These are phyloP conservation scores for Metallyticus violacea DNA, from an alignment of 2,888 invertebrate genomes.

Conservation along the genomic window DNA sequence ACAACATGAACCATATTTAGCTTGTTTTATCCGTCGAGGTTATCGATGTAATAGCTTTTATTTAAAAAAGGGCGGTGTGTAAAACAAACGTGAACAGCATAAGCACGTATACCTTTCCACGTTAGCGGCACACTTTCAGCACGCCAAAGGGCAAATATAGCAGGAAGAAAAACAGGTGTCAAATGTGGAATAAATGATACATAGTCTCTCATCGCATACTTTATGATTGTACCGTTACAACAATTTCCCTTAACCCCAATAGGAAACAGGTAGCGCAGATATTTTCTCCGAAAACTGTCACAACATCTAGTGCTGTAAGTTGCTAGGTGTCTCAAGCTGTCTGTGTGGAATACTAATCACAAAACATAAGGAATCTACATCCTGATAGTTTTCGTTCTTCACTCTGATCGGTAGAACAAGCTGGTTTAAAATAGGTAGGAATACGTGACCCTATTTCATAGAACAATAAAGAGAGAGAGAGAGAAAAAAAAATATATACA, in stretches of 20 bases:
- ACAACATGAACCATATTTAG: too few relatives aligned
- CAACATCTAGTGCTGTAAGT: background rate
- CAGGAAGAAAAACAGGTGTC: background rate
- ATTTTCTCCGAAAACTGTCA: background rate
- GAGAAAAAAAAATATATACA: too few relatives aligned
- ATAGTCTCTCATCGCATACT: background rate
- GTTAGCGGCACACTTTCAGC: background rate
- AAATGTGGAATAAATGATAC: background rate
- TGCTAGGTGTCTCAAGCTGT: background rate
- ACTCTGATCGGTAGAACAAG: too few relatives aligned
- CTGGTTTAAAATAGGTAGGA: too few relatives aligned
- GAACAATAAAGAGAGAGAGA: too few relatives aligned
- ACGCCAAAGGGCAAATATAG: background rate
- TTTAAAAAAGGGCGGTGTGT: too few relatives aligned
- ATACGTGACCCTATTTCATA: too few relatives aligned
- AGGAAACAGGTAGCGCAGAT: background rate
- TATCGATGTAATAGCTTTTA: too few relatives aligned
- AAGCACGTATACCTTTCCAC: background rate
- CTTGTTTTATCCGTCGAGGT: too few relatives aligned
- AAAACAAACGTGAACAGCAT: background rate
- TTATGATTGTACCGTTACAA: background rate
- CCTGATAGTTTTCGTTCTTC: too few relatives aligned
- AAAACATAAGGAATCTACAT: background rate
- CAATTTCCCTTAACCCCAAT: background rate
- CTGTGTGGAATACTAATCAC: background rate